A percentile compares a stretch with the other conserved stretches of the same genome.
Conservation (phyloP, 2,113 vertebrate genomes). For the Stegostoma tigrinum region DNA sequence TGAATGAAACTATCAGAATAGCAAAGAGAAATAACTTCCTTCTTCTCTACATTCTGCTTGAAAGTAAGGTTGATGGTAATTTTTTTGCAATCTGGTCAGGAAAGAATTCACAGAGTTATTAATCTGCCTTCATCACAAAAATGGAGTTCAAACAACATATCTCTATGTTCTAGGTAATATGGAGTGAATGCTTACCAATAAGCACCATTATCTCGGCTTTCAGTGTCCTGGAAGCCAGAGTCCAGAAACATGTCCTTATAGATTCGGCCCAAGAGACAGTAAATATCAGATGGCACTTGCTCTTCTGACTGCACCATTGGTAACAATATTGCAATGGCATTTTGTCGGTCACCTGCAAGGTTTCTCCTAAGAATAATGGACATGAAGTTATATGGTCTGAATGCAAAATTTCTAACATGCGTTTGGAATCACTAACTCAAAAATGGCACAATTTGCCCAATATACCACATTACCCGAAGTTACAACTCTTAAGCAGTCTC, state of each 20-base stretch:
- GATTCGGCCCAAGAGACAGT: conserved; percentile 91
- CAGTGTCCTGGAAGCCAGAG: conserved; percentile 75
- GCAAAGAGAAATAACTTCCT: background rate
- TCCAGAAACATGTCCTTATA: conserved; percentile 95
- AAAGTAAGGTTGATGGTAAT: background rate
- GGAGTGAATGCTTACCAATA: conserved; percentile 63
- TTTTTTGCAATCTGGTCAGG: background rate
- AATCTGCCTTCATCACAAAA: background rate
- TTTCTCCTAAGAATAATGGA: conserved; percentile 65
- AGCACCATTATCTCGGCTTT: conserved; percentile 78
- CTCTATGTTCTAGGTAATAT: background rate
- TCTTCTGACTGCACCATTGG: conserved; percentile 79
- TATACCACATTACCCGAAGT: background rate
- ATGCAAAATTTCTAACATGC: background rate
- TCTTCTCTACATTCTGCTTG: background rate
- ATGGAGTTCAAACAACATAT: background rate
- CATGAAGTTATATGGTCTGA: background rate
- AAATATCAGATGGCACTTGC: conserved; percentile 92
- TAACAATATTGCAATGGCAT: conserved; percentile 89
- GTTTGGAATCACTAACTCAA: background rate
- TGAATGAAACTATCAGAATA: background rate
- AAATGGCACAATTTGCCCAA: background rate
- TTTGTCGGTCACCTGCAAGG: conserved; percentile 76
- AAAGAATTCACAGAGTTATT: background rate
- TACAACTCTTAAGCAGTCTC: background rate